Conservation (phyloP, 2,113 vertebrate genomes). For the Hippoglossus stenolepis region DNA sequence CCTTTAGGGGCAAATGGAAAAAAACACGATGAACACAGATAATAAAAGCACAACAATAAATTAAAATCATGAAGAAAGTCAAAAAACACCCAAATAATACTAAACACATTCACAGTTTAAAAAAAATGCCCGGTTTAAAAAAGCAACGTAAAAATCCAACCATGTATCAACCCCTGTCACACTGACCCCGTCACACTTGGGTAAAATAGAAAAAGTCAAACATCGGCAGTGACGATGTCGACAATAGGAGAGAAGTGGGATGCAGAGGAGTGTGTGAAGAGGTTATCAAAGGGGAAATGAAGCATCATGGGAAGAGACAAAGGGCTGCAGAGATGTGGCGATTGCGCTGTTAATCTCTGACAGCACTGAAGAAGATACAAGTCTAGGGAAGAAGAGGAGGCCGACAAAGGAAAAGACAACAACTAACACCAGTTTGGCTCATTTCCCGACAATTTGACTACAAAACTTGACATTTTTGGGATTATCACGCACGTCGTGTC, state of each 20-base stretch:
- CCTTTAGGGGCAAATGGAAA: too few relatives aligned
- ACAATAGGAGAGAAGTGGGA: background rate
- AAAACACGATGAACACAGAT: too few relatives aligned
- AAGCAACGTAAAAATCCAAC: too few relatives aligned
- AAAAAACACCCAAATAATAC: too few relatives aligned
- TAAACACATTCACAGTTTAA: too few relatives aligned
- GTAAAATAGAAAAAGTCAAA: background rate
- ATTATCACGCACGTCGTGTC: background rate
- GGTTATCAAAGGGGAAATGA: constrained; percentile 26
- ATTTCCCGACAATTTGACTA: background rate
- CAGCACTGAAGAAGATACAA: background rate
- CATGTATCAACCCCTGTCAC: too few relatives aligned
- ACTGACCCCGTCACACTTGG: background rate
- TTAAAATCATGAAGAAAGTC: too few relatives aligned
- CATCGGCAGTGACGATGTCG: background rate
- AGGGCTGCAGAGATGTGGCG: constrained; percentile 40
- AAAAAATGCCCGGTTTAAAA: too few relatives aligned
- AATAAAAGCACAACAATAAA: too few relatives aligned
- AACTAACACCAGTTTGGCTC: too few relatives aligned
- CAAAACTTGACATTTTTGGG: too few relatives aligned
- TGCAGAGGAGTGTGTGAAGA: constrained; percentile 1
- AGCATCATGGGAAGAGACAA: constrained; percentile 38
- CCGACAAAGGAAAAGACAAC: background rate
- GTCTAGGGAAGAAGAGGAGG: background rate
- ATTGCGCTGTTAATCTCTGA: constrained; percentile 4